Evolutionary conservation across 2,888 invertebrate species (phyloP), one percentile per base, ranked within the genome.

Genomic region (Apamea monoglypha): DNA sequence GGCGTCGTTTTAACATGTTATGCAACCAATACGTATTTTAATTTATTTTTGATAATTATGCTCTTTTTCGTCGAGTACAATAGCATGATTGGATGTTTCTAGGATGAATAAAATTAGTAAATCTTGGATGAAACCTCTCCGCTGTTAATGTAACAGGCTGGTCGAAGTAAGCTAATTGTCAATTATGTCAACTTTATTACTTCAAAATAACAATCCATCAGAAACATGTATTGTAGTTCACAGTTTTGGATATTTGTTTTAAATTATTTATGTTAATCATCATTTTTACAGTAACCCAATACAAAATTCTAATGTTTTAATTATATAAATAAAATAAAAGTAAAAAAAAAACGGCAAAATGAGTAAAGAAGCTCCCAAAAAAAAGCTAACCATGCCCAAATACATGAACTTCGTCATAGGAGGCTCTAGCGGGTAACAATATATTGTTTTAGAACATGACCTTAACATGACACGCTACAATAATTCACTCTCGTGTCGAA

Each of bases 331-430:
- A 3, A 36, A 4, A 25, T 6, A 64, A 70, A 32, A 56, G 25
- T 56, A 10, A 56, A 66, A 70, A 63, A 74, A 61, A 67, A 63
- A 12, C n/a, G n/a, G 4, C 21, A 84, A 73, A 83, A 91, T 91
- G 91, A 21, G 16, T n/a, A 56, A 56, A 56, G 32, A 53, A 1
- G 2, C 4, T 8, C 66, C 66, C 3, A 36, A 25, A 84, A 88
- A 70, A 25, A 91, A 92, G 56, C 86, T 81, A 32, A 0, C 1
- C 0, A 91, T 95, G 5, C 94, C 94, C 0, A 87, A 88, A 32
- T 92, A 87, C 83, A 83, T 93, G 74, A 94, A 94, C 74, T 95
- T 95, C 82, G 72, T 93, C 10, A 92, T 94, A 32, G 94, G 94
- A 44, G 95, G 94, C 21, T 5, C 88, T 18, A 91, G 92, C 76